These are phyloP conservation scores for Cerceris ruficornis DNA, from an alignment of 2,888 invertebrate species.

Conservation along the genomic window DNA sequence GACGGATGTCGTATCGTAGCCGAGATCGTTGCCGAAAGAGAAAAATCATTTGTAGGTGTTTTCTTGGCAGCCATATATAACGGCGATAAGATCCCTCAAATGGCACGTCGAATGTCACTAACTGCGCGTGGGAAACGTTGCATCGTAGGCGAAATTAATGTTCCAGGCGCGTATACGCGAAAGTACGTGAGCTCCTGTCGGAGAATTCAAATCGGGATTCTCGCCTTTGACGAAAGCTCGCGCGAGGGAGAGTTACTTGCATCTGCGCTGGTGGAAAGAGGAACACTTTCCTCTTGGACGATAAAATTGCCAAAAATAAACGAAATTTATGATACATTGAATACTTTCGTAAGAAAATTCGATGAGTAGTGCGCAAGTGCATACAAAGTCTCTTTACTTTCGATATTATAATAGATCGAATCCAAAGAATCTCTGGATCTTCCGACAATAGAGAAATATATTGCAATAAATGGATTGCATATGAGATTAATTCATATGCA, in stretches of 20 bases:
- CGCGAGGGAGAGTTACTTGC: conserved; percentile 29
- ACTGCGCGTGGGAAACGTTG: conserved; percentile 39
- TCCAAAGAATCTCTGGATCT: no score
- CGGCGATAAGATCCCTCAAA: conserved; percentile 11
- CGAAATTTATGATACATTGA: neutral
- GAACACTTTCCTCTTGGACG: conserved; percentile 1
- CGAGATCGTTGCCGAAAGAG: no score
- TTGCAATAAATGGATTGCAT: no score
- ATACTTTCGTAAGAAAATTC: no score
- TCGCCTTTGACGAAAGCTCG: conserved; percentile 40
- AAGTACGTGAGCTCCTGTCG: conserved; percentile 21
- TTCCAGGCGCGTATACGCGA: conserved; percentile 39
- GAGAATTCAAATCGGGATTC: conserved; percentile 47
- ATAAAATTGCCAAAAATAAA: neutral
- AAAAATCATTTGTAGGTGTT: neutral
- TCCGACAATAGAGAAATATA: no score
- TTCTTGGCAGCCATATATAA: neutral
- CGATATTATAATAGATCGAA: no score
- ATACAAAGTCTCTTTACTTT: no score
- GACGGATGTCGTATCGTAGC: no score
- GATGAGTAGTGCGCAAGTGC: no score
- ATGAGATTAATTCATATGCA: no score
- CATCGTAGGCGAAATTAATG: conserved; percentile 36
- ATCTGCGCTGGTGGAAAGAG: conserved; percentile 8
- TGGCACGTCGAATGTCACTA: conserved; percentile 9